Percentiles rank a stretch among this genome's conserved stretches.
Evolutionary conservation across 1,140 invertebrate genomes (phyloP).

Genomic region (Drosophila pachea): DNA sequence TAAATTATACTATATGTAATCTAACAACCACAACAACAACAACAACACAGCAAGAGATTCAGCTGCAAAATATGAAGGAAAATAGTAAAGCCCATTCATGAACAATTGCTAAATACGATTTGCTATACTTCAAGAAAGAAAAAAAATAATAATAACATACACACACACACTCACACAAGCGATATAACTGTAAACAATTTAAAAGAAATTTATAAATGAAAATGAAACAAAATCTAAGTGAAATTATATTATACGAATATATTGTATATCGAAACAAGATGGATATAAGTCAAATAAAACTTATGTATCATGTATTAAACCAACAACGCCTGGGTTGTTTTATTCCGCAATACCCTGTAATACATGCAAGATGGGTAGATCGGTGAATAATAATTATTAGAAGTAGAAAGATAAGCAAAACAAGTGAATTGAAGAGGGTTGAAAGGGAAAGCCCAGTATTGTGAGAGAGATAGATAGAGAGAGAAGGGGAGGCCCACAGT

Average conservation of each 20-base stretch:
- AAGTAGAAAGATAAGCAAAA: too few relatives aligned
- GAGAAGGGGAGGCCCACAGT: too few relatives aligned
- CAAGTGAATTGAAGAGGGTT: too few relatives aligned
- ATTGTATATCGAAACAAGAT: conserved; percentile 76
- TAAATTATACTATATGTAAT: conserved; percentile 64
- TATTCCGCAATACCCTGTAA: not conserved
- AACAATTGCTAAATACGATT: conserved; percentile 63
- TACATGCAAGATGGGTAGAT: not conserved
- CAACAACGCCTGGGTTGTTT: conserved; percentile 32
- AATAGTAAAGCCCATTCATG: conserved; percentile 40
- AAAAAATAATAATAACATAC: conserved; percentile 23
- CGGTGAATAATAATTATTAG: too few relatives aligned
- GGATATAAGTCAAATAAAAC: conserved; percentile 75
- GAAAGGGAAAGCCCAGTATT: too few relatives aligned
- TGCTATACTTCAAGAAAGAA: conserved; percentile 58
- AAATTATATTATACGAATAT: conserved; percentile 77
- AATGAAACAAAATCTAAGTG: conserved; percentile 60
- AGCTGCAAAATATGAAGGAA: conserved; percentile 47
- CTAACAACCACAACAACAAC: conserved; percentile 39
- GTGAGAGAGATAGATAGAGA: not conserved
- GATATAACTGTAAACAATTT: conserved; percentile 48
- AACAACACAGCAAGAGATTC: conserved; percentile 49
- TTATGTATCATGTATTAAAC: conserved; percentile 77
- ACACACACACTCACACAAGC: conserved; percentile 1
- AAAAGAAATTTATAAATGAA: conserved; percentile 37